phyloP scores from a whole-genome alignment of 2,888 invertebrate genomes.

The Epinotia brunnichana region DNA sequence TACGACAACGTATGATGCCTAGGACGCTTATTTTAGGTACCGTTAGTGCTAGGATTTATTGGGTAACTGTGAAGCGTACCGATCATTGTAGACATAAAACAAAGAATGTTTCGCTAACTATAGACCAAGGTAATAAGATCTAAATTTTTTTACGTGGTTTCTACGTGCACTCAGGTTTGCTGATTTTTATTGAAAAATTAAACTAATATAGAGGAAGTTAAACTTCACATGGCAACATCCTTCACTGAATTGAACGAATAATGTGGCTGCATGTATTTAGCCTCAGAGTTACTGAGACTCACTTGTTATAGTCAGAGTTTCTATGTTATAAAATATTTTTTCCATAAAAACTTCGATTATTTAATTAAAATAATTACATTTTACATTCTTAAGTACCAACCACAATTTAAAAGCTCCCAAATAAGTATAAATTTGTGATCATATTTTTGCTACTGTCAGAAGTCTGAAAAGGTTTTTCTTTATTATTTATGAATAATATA shows the following conservation, averaged over 20 bases:
- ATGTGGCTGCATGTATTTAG: not conserved
- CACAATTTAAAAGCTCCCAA: no score
- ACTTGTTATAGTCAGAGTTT: not conserved
- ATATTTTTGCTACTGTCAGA: not conserved
- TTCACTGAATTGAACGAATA: not conserved
- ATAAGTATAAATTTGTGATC: not conserved
- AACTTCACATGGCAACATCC: not conserved
- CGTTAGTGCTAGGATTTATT: slow-evolving; percentile 26
- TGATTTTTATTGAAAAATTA: no score
- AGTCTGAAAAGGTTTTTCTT: not conserved
- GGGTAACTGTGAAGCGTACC: not conserved
- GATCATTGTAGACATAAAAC: not conserved
- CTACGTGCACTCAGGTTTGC: no score
- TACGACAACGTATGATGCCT: slow-evolving; percentile 30
- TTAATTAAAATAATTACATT: not conserved
- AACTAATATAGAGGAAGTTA: not conserved
- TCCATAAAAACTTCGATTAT: not conserved
- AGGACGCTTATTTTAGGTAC: slow-evolving; percentile 29
- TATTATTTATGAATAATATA: not conserved
- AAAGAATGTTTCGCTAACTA: not conserved
- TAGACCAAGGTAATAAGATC: not conserved
- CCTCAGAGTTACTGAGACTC: not conserved
- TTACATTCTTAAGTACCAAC: not conserved
- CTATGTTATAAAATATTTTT: not conserved
- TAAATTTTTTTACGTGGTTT: no score